Evolutionary conservation across 2,888 invertebrate species (phyloP), one percentile per base, ranked within the genome.

Genomic region (Drosophila flavopinicola): DNA sequence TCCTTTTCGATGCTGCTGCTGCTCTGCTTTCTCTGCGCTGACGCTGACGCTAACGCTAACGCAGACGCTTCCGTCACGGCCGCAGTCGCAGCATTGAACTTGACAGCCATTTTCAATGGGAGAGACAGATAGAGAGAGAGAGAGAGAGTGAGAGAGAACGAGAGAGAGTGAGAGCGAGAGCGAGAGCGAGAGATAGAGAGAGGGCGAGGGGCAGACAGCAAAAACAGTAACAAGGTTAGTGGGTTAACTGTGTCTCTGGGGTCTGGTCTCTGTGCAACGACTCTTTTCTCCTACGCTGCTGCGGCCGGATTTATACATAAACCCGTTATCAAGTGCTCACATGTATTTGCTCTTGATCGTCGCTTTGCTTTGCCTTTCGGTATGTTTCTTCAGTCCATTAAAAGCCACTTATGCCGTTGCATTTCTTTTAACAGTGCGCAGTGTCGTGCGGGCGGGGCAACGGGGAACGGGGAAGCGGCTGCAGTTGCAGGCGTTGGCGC

Each of bases 221-320:
- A 56, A 45, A 71, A 61, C 58, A 59, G 77, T 74, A 83, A 83
- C 74, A 87, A 87, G 83, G 83, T 83, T 83, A 83, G 83, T 83
- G 83, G 83, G 83, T 83, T 87, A 83, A 73, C 75, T 60, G 66
- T 53, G 75, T 58, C 58, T 56, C 52, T 56, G 23, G 33, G n/a
- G 29, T 42, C 49, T 58, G 41, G 51, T 48, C 38, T 57, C 17
- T 32, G 47, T 56, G 66, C 69, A 65, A 57, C 72, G 56, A 49
- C 60, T 63, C 61, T 75, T 20, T 72, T 65, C 65, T 69, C 48
- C 52, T 45, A 66, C 59, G 51, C 32, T 44, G 42, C 35, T 56
- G 57, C 63, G 76, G 64, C 85, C 85, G 79, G 83, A 79, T 79
- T 85, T 59, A 56, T 54, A 79, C 85, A 79, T 54, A 79, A 79